These are phyloP conservation scores for Pseudolaguvia tuberculata DNA, from an alignment of 2,113 vertebrate species.

Conservation along the genomic window DNA sequence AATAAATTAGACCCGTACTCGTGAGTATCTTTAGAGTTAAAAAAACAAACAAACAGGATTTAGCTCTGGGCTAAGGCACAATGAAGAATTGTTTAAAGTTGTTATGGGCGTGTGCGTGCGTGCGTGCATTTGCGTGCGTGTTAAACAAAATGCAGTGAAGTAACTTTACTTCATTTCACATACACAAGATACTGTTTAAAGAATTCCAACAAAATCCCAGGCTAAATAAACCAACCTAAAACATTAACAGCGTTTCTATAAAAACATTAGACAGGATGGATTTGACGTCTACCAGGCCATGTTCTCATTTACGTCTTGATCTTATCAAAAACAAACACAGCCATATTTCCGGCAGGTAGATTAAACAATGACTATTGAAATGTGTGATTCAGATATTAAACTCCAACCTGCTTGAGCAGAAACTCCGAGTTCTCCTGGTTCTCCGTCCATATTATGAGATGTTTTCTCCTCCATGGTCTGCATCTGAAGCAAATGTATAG, in stretches of 20 bases:
- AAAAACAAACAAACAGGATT: not conserved
- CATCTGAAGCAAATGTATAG: not conserved
- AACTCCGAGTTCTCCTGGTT: not conserved
- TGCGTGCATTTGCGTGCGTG: too few relatives aligned
- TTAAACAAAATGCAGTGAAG: constrained; percentile 1
- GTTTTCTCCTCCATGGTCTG: constrained; percentile 37
- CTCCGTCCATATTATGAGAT: constrained; percentile 10
- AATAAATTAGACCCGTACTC: not conserved
- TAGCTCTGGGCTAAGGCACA: constrained; percentile 11
- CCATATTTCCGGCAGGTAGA: too few relatives aligned
- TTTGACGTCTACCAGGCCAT: not conserved
- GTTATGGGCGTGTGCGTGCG: not conserved
- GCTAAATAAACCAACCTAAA: not conserved
- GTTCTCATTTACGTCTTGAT: too few relatives aligned
- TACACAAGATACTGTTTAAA: too few relatives aligned
- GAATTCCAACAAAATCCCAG: not conserved
- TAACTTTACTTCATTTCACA: not conserved
- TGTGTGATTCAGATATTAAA: not conserved
- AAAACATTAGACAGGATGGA: too few relatives aligned
- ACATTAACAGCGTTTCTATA: not conserved
- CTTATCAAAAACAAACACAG: too few relatives aligned
- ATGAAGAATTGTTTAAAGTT: not conserved
- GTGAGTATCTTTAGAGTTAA: not conserved
- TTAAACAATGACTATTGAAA: not conserved
- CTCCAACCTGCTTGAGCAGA: constrained; percentile 32